These are phyloP conservation scores for Pammene aurita DNA, from an alignment of 2,888 invertebrate species.

Conservation along the genomic window DNA sequence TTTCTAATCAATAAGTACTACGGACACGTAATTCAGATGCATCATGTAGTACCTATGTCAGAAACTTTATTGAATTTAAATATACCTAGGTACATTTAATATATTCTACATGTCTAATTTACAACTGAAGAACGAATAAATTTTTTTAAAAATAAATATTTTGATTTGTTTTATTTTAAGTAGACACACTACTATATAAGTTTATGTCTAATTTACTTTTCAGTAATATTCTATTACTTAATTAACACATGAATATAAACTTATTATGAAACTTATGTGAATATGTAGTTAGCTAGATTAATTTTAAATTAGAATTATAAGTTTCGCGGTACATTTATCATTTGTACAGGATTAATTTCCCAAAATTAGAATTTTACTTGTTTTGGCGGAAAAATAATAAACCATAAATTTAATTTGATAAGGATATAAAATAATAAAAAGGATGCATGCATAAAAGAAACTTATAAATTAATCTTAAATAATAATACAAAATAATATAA, in stretches of 20 bases:
- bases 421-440: neutral
- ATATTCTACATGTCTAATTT: neutral
- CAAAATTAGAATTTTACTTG: neutral
- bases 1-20: no score
- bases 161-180: no score
- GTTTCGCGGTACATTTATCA: neutral
- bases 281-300: neutral
- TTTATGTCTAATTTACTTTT: neutral
- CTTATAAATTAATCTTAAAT: conserved; percentile 47
- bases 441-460: conserved; percentile 45
- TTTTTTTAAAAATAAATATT: no score
- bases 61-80: no score
- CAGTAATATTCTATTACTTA: neutral
- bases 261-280: neutral
- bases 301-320: no score
- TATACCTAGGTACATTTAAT: neutral
- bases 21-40: neutral
- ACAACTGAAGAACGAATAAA: no score
- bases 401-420: neutral
- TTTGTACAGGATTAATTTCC: neutral
- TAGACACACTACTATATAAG: no score
- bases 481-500: conserved; percentile 49
- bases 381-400: neutral
- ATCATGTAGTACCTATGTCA: neutral
- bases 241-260: neutral